Base-by-base conservation (phyloP, 2,797 vertebrate species). In the Alca torda region DNA sequence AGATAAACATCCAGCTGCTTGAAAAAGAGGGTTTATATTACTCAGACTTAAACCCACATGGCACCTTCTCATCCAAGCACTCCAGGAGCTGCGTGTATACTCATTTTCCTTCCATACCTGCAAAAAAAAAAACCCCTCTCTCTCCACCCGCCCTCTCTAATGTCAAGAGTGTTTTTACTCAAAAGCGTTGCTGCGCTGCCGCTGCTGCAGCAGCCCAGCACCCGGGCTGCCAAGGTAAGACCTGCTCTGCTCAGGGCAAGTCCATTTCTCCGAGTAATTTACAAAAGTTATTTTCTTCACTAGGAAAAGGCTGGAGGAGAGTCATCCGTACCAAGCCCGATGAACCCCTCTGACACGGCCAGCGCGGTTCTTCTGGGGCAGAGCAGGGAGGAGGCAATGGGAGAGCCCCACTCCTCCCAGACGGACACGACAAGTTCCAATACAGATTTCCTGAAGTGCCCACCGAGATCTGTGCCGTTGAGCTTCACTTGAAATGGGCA, bases 281-380 rank as follows among this genome's bases (percentile, higher is more conserved):
- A 48, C 14, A 20, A 3, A 51, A 84, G 50, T 74, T 50, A 24
- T 33, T 61, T 77, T 56, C 6, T 33, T 15, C 31, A 57, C 16
- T 0, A 43, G 48, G 48, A 57, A 37, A 72, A 57, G 25, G 33
- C n/a, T 48, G 35, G 24, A 60, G 39, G 37, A 78, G 15, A 87
- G 59, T 5, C 33, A 51, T 12, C 43, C 1, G 2, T 21, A 21
- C 35, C 3, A 14, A 57, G 11, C 21, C 84, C 5, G 57, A 2
- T 2, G 11, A 21, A 9, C 7, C 37, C 28, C 37, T 35, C 31
- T 13, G 13, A 20, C 3, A 2, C 3, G 13, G 46, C 16, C 53
- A 24, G 33, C 0, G 0, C 2, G 7, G 41, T 0, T 72, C 24
- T 54, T 59, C 30, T 1, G 0, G 56, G 56, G 33, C 68, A 87